These are phyloP conservation scores for Lepisosteus osseus DNA, from an alignment of 2,113 vertebrate species.

Conservation along the genomic window DNA sequence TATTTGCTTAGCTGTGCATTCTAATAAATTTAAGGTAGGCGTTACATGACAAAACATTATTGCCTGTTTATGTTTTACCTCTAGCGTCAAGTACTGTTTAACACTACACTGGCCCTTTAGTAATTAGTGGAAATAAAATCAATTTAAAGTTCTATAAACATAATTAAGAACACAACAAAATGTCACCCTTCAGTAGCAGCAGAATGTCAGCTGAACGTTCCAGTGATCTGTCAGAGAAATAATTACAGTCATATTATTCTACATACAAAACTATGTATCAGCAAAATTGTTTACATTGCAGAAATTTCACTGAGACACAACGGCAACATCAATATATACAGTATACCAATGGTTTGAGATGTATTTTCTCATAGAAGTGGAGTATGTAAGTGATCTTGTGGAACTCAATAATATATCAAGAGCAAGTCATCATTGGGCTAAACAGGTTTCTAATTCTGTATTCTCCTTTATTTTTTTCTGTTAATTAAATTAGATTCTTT, in stretches of 20 bases:
- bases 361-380: no score
- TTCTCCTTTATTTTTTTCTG: no score
- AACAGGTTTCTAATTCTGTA: no score
- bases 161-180: slow-evolving; percentile 8
- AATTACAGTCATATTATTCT: slow-evolving; percentile 21
- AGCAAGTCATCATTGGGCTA: no score
- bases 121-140: slow-evolving; percentile 26
- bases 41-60: neutral
- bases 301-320: slow-evolving; percentile 10
- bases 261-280: slow-evolving; percentile 13
- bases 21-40: neutral
- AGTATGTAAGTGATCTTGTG: no score
- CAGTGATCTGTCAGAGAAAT: slow-evolving; percentile 13
- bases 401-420: no score
- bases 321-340: slow-evolving; percentile 1
- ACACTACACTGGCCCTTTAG: slow-evolving; percentile 16
- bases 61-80: slow-evolving; percentile 11
- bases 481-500: no score
- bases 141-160: slow-evolving; percentile 16
- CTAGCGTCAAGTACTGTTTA: slow-evolving; percentile 17
- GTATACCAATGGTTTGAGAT: slow-evolving; percentile 2
- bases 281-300: slow-evolving; percentile 11
- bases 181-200: slow-evolving; percentile 12
- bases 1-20: neutral
- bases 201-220: slow-evolving; percentile 13